phyloP scores from a whole-genome alignment of 30 jellyfish, hydroid and myxozoan genomes.

The Hydra vulgaris region DNA sequence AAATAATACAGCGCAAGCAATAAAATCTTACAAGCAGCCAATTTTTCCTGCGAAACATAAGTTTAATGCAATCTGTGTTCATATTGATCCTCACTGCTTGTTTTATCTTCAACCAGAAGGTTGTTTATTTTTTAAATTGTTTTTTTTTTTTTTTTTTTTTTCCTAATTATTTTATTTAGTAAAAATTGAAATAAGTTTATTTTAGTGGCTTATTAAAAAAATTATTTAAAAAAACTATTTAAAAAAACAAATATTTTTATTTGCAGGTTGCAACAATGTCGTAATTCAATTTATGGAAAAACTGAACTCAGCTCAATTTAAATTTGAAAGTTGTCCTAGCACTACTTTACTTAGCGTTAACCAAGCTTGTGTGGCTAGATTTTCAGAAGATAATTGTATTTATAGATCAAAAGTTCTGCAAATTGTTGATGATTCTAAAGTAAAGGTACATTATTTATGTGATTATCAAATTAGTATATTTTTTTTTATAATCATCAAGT shows the following conservation, averaged over 20 bases:
- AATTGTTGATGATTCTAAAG: slow-evolving; percentile 27
- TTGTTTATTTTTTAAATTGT: not conserved
- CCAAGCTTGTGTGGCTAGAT: slow-evolving; percentile 74
- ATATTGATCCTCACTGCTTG: slow-evolving; percentile 30
- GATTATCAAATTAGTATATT: not conserved
- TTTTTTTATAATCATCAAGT: no score
- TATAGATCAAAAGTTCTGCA: slow-evolving; percentile 41
- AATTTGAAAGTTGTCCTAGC: slow-evolving; percentile 20
- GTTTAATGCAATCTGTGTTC: slow-evolving; percentile 41
- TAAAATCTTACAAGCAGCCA: slow-evolving; percentile 4
- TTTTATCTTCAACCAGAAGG: slow-evolving; percentile 31
- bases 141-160: no score
- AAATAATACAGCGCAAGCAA: not conserved
- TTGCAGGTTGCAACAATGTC: slow-evolving; percentile 6
- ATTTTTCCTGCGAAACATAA: slow-evolving; percentile 13
- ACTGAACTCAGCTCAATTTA: slow-evolving; percentile 6
- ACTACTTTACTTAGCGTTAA: slow-evolving; percentile 17
- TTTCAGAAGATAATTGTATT: slow-evolving; percentile 54
- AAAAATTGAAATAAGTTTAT: no score
- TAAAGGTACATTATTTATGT: not conserved
- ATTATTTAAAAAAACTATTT: no score
- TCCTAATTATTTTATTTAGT: not conserved
- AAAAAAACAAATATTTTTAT: no score
- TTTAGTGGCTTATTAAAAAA: no score
- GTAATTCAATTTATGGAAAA: slow-evolving; percentile 1